These are phyloP conservation scores for Caprella mutica DNA, from an alignment of 2,888 invertebrate genomes.

Conservation along the genomic window DNA sequence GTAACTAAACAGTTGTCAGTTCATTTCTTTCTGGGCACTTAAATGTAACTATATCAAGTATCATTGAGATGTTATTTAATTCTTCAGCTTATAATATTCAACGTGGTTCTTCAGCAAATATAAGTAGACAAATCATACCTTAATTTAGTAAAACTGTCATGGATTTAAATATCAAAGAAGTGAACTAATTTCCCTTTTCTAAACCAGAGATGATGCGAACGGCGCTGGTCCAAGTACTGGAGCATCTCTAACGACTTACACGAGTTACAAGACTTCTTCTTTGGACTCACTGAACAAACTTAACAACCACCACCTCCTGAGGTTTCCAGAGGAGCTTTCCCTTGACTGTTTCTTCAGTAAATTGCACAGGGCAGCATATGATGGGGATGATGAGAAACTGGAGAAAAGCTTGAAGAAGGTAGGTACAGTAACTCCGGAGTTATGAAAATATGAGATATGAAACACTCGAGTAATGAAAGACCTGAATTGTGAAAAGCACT, in stretches of 20 bases:
- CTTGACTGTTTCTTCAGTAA: constrained; percentile 20
- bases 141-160: no score
- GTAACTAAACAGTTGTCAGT: no score
- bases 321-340: background rate
- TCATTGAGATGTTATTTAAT: no score
- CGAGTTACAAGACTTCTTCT: background rate
- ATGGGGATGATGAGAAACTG: constrained; percentile 16
- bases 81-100: no score
- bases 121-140: no score
- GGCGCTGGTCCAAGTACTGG: background rate
- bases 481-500: no score
- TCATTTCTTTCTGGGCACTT: no score
- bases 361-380: constrained; percentile 21
- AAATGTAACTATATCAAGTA: no score
- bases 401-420: constrained; percentile 26
- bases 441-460: background rate
- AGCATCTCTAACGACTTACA: background rate
- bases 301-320: no score
- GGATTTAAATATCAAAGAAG: no score
- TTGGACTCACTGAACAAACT: background rate
- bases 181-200: no score
- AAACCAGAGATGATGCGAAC: background rate
- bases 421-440: background rate
- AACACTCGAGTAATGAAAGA: background rate
- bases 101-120: no score